Base-by-base conservation (phyloP, 2,797 vertebrate genomes). In the Anomalospiza imberbis region DNA sequence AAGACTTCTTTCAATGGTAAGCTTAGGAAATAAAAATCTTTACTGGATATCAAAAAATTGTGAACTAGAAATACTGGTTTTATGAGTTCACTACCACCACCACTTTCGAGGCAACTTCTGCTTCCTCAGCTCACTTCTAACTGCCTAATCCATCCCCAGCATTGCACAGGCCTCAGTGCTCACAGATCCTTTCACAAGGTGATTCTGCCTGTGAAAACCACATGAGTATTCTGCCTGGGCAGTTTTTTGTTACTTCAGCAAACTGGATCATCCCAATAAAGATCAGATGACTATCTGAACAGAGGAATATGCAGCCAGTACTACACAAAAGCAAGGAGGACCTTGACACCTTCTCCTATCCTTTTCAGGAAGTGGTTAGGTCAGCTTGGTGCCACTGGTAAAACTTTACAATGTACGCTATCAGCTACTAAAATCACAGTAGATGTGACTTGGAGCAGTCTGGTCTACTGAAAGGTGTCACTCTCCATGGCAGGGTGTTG, bases 101-200 rank as follows among this genome's bases (percentile, higher is more conserved):
- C 7, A 34, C 2, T 4, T 13, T 4, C 0, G 0, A 73, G 48
- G 42, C 34, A 40, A 57, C 50, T 66, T 51, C 29, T 60, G 26
- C 48, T 62, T 89, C 28, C 15, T 16, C 1, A 2, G 24, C 7
- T 40, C 2, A 2, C 15, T 87, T 79, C 7, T 34, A 85, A 82
- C 16, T 44, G 34, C 21, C 12, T 55, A 66, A 82, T 62, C 58
- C 6, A 68, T 29, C 9, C 36, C 40, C 29, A 70, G 25, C 13
- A 51, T 5, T 42, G 4, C 31, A 63, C 12, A 70, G 31, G 57
- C 44, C 66, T 62, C 1, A 2, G 2, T 12, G 25, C 22, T 42
- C 9, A 5, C 9, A 62, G 31, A 63, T 61, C 8, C 47, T 82
- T 82, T 58, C 57, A 79, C 36, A 67, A 53, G 60, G 13, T 55